Percentiles rank a stretch among this genome's conserved stretches.
Evolutionary conservation across 2,113 vertebrate species (phyloP).

Genomic region (Grammomys dolichurus): DNA sequence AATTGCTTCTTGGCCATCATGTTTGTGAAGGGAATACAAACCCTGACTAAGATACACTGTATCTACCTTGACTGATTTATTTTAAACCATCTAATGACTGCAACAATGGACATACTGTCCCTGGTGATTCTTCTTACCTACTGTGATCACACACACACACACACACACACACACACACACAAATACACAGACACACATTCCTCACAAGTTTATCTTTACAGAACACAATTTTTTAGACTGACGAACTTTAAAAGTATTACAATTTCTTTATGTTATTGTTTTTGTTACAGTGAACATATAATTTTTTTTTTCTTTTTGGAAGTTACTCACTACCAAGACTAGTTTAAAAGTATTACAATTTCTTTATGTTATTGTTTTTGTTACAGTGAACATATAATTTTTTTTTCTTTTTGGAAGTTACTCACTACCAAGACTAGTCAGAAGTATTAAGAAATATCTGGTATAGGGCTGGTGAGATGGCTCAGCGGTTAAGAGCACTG

Average conservation of each 20-base stretch:
- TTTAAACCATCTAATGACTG: not conserved
- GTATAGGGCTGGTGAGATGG: too few relatives aligned
- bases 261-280: not conserved
- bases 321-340: not conserved
- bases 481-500: too few relatives aligned
- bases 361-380: not conserved
- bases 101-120: not conserved
- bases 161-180: too few relatives aligned
- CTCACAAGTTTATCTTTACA: not conserved
- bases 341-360: too few relatives aligned
- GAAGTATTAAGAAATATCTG: not conserved
- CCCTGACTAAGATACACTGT: too few relatives aligned
- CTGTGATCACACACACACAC: not conserved
- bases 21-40: too few relatives aligned
- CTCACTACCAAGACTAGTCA: not conserved
- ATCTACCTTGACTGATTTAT: not conserved
- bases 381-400: not conserved
- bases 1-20: too few relatives aligned
- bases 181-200: not conserved
- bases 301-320: not conserved
- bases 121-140: not conserved
- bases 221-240: not conserved
- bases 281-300: not conserved
- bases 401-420: slow-evolving; percentile 3
- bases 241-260: too few relatives aligned